Conservation (phyloP, 1,140 invertebrate species). For the Harlomillsia oculata region DNA sequence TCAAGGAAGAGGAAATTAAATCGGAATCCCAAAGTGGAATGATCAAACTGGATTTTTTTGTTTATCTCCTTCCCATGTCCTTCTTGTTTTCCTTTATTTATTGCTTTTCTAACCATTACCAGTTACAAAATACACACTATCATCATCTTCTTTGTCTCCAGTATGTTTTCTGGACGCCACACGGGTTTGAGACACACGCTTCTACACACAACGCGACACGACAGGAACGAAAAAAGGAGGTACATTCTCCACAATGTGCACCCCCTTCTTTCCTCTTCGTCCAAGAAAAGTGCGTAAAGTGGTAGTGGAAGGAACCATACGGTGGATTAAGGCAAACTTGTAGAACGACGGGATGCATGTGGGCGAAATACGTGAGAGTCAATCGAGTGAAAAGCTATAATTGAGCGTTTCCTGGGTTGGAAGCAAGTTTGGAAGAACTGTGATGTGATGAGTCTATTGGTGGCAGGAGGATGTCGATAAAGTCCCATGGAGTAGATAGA, state of each 20-base stretch:
- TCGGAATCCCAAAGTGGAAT: slow-evolving; percentile 13
- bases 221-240: slow-evolving; percentile 9
- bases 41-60: slow-evolving; percentile 11
- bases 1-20: slow-evolving; percentile 19
- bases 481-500: too few species aligned
- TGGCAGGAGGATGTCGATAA: slow-evolving; percentile 9
- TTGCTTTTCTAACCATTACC: slow-evolving; percentile 15
- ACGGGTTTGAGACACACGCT: too few species aligned
- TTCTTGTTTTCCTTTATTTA: slow-evolving; percentile 24
- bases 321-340: too few species aligned
- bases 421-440: neutral
- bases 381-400: slow-evolving; percentile 26
- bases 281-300: slow-evolving; percentile 2
- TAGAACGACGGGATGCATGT: slow-evolving; percentile 11
- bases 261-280: slow-evolving; percentile 3
- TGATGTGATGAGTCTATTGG: slow-evolving; percentile 4
- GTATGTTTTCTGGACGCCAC: too few species aligned
- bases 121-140: neutral
- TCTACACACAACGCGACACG: too few species aligned
- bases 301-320: neutral
- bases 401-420: slow-evolving; percentile 19
- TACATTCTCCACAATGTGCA: neutral
- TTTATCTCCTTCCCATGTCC: slow-evolving; percentile 2
- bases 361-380: slow-evolving; percentile 11
- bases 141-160: too few species aligned